Evolutionary conservation across 23 tunicate genomes (phyloP).

Genomic region (Ciona savignyi): DNA sequence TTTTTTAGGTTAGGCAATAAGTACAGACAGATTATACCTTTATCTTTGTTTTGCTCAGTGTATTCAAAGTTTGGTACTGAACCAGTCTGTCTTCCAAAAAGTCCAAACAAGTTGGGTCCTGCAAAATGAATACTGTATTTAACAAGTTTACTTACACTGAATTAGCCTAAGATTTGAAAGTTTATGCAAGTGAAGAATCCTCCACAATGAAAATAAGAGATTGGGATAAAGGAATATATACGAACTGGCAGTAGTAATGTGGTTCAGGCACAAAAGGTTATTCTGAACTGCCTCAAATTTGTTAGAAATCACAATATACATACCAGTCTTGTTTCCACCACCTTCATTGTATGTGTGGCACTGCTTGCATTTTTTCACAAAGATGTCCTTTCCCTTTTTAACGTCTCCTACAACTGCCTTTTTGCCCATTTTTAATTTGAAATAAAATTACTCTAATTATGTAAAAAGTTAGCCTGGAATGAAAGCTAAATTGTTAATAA

Average conservation of each 20-base stretch:
- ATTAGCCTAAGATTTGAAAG: background rate
- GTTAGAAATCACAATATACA: background rate
- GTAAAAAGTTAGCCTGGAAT: too few relatives aligned
- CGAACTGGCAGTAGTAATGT: too few relatives aligned
- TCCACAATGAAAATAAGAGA: background rate
- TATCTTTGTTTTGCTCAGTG: conserved; percentile 75
- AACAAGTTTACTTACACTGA: too few relatives aligned
- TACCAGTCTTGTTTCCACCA: conserved; percentile 90
- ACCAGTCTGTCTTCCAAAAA: conserved; percentile 93
- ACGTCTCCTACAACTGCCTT: conserved; percentile 23
- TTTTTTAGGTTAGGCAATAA: too few relatives aligned
- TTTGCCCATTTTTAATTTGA: too few relatives aligned
- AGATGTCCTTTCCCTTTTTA: conserved; percentile 86
- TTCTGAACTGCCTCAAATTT: too few relatives aligned
- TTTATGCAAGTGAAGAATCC: background rate
- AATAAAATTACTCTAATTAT: too few relatives aligned
- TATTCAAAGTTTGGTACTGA: conserved; percentile 54
- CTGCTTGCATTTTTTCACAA: conserved; percentile 80
- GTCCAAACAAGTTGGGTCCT: conserved; percentile 86
- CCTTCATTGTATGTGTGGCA: conserved; percentile 77
- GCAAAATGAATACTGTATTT: too few relatives aligned
- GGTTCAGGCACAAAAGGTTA: too few relatives aligned
- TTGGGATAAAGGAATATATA: too few relatives aligned
- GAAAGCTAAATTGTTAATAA: too few relatives aligned
- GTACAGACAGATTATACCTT: conserved; percentile 17